Evolutionary conservation across 2,888 invertebrate species (phyloP).

Genomic region (Dasypogon diadema): DNA sequence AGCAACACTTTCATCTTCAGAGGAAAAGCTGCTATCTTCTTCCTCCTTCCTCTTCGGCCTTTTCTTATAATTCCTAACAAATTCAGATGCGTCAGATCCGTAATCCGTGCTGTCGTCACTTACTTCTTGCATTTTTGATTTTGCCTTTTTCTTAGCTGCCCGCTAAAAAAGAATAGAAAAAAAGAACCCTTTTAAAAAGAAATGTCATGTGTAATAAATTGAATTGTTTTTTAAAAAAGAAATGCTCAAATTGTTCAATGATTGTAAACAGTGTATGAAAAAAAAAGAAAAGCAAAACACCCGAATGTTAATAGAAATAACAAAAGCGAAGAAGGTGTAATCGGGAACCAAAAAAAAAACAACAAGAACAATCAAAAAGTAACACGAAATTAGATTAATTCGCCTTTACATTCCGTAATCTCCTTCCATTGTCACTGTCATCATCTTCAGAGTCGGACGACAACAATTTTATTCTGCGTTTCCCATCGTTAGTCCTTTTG

Average conservation of each 20-base stretch:
- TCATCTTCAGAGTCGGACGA: slow-evolving; percentile 44
- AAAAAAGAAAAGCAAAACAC: slow-evolving; percentile 17
- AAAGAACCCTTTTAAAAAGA: not conserved
- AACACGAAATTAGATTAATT: slow-evolving; percentile 32
- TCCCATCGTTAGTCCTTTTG: not conserved
- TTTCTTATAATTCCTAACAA: not conserved
- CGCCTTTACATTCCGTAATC: slow-evolving; percentile 28
- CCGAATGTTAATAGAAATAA: not conserved
- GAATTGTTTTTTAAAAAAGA: too few species aligned
- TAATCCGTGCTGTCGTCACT: not conserved
- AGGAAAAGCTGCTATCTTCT: not conserved
- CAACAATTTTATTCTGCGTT: not conserved
- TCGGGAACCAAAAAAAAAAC: slow-evolving; percentile 1
- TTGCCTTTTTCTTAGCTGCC: not conserved
- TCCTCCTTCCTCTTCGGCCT: not conserved
- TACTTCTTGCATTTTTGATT: not conserved
- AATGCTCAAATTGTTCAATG: too few species aligned
- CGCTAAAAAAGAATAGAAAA: not conserved
- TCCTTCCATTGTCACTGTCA: slow-evolving; percentile 21
- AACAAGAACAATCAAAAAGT: slow-evolving; percentile 16
- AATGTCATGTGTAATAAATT: too few species aligned
- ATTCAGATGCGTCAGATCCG: not conserved
- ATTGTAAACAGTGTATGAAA: not conserved
- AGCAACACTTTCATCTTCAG: slow-evolving; percentile 16
- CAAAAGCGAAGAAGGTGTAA: not conserved